These are phyloP conservation scores for Cassiopea xamachana DNA, from an alignment of 30 jellyfish, hydroid and myxozoan genomes.

Conservation along the genomic window DNA sequence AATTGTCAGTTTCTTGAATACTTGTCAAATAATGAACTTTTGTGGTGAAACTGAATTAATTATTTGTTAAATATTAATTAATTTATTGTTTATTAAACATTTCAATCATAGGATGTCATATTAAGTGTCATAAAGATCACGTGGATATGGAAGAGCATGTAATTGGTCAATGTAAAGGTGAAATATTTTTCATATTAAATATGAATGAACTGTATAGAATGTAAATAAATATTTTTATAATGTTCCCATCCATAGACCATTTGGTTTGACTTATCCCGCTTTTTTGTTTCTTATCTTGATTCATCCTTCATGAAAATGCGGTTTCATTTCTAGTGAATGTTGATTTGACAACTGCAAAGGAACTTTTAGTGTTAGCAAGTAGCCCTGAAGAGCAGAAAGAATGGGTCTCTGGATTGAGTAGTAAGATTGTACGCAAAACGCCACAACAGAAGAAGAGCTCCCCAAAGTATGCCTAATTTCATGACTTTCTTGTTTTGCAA, in stretches of 20 bases:
- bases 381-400: slow-evolving; percentile 92
- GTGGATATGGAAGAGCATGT: slow-evolving; percentile 90
- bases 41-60: too few species aligned
- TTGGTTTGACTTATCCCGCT: too few species aligned
- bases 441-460: slow-evolving; percentile 74
- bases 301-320: not conserved
- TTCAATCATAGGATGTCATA: slow-evolving; percentile 81
- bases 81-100: not conserved
- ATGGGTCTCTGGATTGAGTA: slow-evolving; percentile 86
- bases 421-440: slow-evolving; percentile 78
- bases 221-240: too few species aligned
- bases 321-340: slow-evolving; percentile 62
- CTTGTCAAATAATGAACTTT: too few species aligned
- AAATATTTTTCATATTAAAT: not conserved
- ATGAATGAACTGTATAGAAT: too few species aligned
- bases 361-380: slow-evolving; percentile 81
- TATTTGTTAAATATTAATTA: too few species aligned
- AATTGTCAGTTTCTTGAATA: too few species aligned
- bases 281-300: not conserved
- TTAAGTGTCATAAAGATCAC: slow-evolving; percentile 93
- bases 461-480: slow-evolving; percentile 41
- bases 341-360: slow-evolving; percentile 93
- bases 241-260: too few species aligned
- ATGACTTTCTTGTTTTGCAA: not conserved
- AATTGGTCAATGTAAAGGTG: slow-evolving; percentile 85